Base-by-base conservation (phyloP, 2,888 invertebrate species). In the Parascotia fuliginaria region DNA sequence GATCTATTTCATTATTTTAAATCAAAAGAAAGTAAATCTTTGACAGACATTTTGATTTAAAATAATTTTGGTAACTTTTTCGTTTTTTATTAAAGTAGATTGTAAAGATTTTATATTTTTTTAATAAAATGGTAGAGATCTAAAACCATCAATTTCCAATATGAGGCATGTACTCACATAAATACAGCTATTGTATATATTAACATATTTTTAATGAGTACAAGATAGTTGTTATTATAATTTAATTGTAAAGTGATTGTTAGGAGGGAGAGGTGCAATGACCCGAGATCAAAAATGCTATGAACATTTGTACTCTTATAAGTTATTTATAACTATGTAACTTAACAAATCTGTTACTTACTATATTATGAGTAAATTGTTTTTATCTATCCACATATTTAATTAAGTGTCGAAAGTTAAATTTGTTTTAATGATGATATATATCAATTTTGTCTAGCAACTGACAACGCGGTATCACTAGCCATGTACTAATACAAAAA, bases 401-500 rank as follows among this genome's bases (percentile, higher is more conserved):
- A 24, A 3, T 7, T 24, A 24, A 24, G 7, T 24, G 24, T 24
- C 7, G 24, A 24, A 24, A 19, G n/a, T n/a, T n/a, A n/a, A n/a
- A n/a, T n/a, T n/a, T 19, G 19, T 19, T 19, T 3, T 19, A 19
- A 19, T 3, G 19, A n/a, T 19, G 19, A 19, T 19, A 5, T 19
- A 19, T 9, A 9, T 27, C 5, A 12, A 29, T 11, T 59, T 59
- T 61, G 61, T 57, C 67, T 62, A 67, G 62, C 37, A 11, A 9
- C 37, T 27, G 14, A 27, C 13, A 37, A 14, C 9, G 22, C 37
- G 9, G 27, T 19, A 22, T 43, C n/a, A n/a, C 54, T 64, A 63
- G 61, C 55, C 60, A 62, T 60, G 46, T 49, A 48, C 42, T 52
- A 48, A 58, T 54, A 63, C 54, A 60, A 65, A 63, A 61, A 73